Base-by-base conservation (phyloP, 2,113 vertebrate species). In the Festucalex cinctus region DNA sequence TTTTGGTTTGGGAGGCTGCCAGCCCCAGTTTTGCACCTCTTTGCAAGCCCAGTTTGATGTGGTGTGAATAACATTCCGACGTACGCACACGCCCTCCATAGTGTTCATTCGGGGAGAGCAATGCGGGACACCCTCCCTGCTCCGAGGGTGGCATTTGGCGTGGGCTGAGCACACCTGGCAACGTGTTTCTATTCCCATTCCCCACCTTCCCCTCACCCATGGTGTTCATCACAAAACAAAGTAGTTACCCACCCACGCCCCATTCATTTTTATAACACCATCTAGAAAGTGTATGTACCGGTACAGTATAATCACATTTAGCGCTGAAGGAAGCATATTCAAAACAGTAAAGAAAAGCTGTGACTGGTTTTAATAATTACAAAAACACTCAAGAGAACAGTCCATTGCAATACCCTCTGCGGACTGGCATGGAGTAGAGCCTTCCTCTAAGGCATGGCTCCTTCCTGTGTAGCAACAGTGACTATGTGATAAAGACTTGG, bases 1-100 rank as follows among this genome's bases (percentile, higher is more conserved):
- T 89, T 89, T 89, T 88, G 87, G 84, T 87, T 88, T 92, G 88
- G 88, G 80, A 85, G 67, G 66, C 83, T 88, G 90, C 91, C 91
- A 92, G 83, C 70, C 74, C 82, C 80, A 86, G 89, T 88, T 91
- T 90, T 89, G 90, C 88, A 90, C 90, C 88, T 90, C 88, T 88
- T 91, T 90, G 87, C 85, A 86, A 82, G 85, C 86, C 77, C 88
- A 90, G 87, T 90, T 89, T 92, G 90, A 92, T 92, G 87, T 88
- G 89, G 87, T 91, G 89, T 91, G 88, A 92, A 90, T 90, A 91
- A 90, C 89, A 90, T 91, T 90, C 84, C 91, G 83, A 91, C 88
- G 84, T 81, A 88, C 84, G 86, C 88, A 88, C 86, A 88, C 81
- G 84, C 88, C 87, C 83, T 89, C 88, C 89, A 90, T 90, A 87